A percentile compares a stretch with the other conserved stretches of the same genome.
phyloP scores from a whole-genome alignment of 2,888 invertebrate genomes.

The Alloscopus bannaensis region DNA sequence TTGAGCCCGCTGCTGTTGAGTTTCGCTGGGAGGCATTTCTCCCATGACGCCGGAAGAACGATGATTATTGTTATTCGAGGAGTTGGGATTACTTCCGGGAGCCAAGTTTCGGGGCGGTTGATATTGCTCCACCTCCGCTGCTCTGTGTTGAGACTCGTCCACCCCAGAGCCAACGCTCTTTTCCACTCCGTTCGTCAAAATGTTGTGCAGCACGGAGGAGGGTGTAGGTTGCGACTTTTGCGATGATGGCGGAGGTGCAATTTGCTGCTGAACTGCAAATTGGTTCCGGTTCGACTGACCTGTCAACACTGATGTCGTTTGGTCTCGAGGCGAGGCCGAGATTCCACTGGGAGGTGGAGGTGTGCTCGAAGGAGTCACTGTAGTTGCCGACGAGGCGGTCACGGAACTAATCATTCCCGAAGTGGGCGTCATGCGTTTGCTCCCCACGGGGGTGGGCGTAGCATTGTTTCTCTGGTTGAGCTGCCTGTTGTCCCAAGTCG shows the following conservation, averaged over 20 bases:
- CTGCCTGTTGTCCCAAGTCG: slow-evolving; percentile 57
- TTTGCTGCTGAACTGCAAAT: slow-evolving; percentile 21
- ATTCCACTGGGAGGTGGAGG: slow-evolving; percentile 52
- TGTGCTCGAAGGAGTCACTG: slow-evolving; percentile 47
- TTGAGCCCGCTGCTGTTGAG: slow-evolving; percentile 32
- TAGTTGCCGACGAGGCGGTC: slow-evolving; percentile 9
- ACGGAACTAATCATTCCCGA: slow-evolving; percentile 25
- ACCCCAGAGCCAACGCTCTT: background rate
- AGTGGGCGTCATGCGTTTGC: slow-evolving; percentile 57
- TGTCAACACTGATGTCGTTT: background rate
- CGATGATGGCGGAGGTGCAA: no score
- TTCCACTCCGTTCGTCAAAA: slow-evolving; percentile 47
- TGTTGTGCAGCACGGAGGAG: slow-evolving; percentile 25
- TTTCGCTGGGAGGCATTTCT: slow-evolving; percentile 2
- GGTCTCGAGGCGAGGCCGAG: slow-evolving; percentile 38
- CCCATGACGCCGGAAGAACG: slow-evolving; percentile 5
- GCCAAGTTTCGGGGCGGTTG: slow-evolving; percentile 61
- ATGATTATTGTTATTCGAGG: slow-evolving; percentile 18
- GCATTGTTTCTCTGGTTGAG: slow-evolving; percentile 38
- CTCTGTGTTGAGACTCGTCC: slow-evolving; percentile 12
- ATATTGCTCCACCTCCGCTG: slow-evolving; percentile 23
- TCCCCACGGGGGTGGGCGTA: slow-evolving; percentile 62
- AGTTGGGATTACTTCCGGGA: slow-evolving; percentile 57
- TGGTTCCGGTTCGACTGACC: slow-evolving; percentile 17
- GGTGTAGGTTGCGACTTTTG: slow-evolving; percentile 26